Evolutionary conservation across 2,113 vertebrate genomes (phyloP).

Genomic region (Irena cyanogastra): DNA sequence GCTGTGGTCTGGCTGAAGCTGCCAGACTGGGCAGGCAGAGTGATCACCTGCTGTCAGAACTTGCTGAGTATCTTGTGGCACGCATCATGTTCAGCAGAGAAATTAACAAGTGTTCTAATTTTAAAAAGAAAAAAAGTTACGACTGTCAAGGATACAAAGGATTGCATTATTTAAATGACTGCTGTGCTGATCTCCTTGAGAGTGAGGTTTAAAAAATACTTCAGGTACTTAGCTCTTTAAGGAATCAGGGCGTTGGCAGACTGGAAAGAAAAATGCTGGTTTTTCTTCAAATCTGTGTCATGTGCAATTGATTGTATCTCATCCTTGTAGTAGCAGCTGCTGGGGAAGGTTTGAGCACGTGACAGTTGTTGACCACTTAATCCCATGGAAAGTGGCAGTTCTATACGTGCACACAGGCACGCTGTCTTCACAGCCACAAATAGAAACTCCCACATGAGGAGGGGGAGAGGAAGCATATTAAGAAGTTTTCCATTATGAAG

Average conservation of each 20-base stretch:
- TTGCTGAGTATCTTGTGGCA: not conserved
- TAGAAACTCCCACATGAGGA: not conserved
- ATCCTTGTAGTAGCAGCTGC: not conserved
- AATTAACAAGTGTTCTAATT: not conserved
- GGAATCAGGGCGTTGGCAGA: not conserved
- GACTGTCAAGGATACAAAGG: not conserved
- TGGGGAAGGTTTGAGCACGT: not conserved
- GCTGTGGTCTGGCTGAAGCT: not conserved
- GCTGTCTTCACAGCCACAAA: not conserved
- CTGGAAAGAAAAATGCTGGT: not conserved
- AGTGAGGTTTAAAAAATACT: not conserved
- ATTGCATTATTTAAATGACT: not conserved
- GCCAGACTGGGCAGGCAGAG: not conserved
- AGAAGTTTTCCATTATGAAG: not conserved
- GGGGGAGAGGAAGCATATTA: not conserved
- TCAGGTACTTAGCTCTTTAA: not conserved
- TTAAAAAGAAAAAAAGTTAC: not conserved
- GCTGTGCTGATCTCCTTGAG: not conserved
- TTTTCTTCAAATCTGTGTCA: not conserved
- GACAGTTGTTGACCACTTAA: not conserved
- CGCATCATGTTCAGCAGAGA: not conserved
- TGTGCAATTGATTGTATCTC: not conserved
- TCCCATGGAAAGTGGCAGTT: not conserved
- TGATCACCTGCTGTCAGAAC: not conserved
- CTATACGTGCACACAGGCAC: fast-evolving